These are phyloP conservation scores for Helarctos malayanus DNA, from an alignment of 2,797 vertebrate species.

Conservation along the genomic window DNA sequence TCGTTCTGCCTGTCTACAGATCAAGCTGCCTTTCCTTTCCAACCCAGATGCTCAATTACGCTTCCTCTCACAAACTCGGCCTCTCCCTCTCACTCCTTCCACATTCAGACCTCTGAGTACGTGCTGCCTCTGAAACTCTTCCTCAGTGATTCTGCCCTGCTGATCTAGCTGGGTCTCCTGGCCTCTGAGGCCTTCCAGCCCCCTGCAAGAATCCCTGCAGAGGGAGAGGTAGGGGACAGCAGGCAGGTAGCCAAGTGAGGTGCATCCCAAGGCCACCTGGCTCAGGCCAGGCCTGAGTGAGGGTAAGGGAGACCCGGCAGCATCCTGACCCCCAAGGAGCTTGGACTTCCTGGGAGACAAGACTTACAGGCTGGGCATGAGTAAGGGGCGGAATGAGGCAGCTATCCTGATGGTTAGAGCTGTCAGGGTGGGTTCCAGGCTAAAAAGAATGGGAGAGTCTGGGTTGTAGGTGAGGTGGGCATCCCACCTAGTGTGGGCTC, in stretches of 20 bases:
- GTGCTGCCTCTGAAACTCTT: not conserved
- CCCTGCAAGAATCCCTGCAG: not conserved
- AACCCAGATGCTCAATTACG: not conserved
- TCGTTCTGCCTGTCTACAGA: not conserved
- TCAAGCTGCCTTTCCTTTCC: conserved; percentile 29
- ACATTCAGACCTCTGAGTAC: not conserved
- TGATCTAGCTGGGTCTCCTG: not conserved
- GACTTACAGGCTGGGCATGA: not conserved
- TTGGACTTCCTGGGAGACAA: not conserved
- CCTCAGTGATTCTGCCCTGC: not conserved
- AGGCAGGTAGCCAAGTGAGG: not conserved
- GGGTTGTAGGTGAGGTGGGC: not conserved
- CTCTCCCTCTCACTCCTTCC: conserved; percentile 20
- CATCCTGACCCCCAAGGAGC: not conserved
- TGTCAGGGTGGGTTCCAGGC: not conserved
- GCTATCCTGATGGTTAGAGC: not conserved
- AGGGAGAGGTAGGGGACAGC: not conserved
- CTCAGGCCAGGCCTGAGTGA: not conserved
- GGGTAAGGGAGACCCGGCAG: not conserved
- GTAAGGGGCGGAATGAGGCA: not conserved
- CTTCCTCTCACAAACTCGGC: conserved; percentile 61
- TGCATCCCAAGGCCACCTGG: not conserved
- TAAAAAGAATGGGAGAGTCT: not conserved
- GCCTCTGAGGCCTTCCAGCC: not conserved
- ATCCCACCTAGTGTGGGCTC: not conserved